Evolutionary conservation across 2,797 vertebrate species (phyloP).

Genomic region (Chaetodon trifasciatus): DNA sequence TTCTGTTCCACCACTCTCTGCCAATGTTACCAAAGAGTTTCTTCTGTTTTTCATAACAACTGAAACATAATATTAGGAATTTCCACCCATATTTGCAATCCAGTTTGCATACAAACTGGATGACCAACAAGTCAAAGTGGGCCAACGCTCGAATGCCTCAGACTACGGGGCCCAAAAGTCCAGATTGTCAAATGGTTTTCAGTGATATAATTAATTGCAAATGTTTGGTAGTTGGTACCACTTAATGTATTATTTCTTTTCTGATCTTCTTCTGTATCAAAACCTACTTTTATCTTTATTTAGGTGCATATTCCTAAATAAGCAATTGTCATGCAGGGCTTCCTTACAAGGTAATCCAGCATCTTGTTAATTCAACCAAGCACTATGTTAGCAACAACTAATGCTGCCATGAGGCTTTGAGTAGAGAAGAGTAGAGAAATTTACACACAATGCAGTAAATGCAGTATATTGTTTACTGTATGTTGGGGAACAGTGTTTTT

Average conservation of each 20-base stretch:
- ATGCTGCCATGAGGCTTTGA: not conserved
- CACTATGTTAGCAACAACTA: not conserved
- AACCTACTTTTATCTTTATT: not conserved
- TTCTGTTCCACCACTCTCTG: not conserved
- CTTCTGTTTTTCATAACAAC: not conserved
- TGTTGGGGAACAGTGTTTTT: not conserved
- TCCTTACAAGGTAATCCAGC: not conserved
- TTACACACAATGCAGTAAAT: not conserved
- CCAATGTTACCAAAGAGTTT: not conserved
- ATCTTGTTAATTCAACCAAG: conserved; percentile 5
- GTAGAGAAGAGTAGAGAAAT: not conserved
- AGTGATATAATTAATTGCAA: not conserved
- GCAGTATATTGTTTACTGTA: not conserved
- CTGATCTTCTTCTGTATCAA: not conserved
- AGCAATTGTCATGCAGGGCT: not conserved
- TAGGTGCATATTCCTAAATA: not conserved
- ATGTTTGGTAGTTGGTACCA: not conserved
- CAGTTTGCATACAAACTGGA: not conserved
- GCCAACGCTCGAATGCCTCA: not conserved
- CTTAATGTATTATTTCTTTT: not conserved
- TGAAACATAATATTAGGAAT: not conserved
- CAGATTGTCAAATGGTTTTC: not conserved
- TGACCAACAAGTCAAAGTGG: not conserved
- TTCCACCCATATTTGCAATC: not conserved
- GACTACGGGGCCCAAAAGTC: not conserved